These are phyloP conservation scores for Pediacus dermestoides DNA, from an alignment of 2,888 invertebrate species.

Conservation along the genomic window DNA sequence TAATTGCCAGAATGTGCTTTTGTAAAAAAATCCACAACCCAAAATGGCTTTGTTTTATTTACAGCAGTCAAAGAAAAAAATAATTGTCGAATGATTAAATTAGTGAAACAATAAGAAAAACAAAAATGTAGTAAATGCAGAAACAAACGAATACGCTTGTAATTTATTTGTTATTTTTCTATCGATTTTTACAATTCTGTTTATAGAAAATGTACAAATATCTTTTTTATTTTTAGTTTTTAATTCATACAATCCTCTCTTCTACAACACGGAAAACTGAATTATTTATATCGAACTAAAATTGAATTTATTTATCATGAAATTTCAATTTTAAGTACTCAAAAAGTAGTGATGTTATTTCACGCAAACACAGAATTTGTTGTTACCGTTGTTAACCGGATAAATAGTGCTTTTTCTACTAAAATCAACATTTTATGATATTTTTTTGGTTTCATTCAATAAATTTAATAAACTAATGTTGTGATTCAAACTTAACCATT, in stretches of 20 bases:
- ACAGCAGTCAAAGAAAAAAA: slow-evolving; percentile 24
- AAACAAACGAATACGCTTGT: slow-evolving; percentile 17
- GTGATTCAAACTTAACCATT: slow-evolving; percentile 5
- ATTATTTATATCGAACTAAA: too few relatives aligned
- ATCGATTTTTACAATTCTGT: slow-evolving; percentile 21
- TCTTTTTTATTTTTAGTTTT: slow-evolving; percentile 18
- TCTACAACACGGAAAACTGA: too few relatives aligned
- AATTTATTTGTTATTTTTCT: slow-evolving; percentile 13
- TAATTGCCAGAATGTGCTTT: slow-evolving; percentile 12
- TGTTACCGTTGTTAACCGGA: too few relatives aligned
- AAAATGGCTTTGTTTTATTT: slow-evolving; percentile 16
- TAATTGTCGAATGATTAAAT: too few relatives aligned
- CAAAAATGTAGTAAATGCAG: slow-evolving; percentile 19
- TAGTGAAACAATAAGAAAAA: slow-evolving; percentile 14
- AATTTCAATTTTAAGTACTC: too few relatives aligned
- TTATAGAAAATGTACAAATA: slow-evolving; percentile 28
- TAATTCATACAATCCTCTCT: slow-evolving; percentile 14
- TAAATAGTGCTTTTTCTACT: slow-evolving; percentile 2
- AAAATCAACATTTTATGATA: neutral
- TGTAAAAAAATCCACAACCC: slow-evolving; percentile 22
- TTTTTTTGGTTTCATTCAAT: neutral
- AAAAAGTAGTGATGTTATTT: slow-evolving; percentile 16
- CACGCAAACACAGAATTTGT: too few relatives aligned
- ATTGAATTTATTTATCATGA: too few relatives aligned
- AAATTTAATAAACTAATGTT: neutral